Evolutionary conservation across 2,888 invertebrate species (phyloP).

Genomic region (Drosophila recens): DNA sequence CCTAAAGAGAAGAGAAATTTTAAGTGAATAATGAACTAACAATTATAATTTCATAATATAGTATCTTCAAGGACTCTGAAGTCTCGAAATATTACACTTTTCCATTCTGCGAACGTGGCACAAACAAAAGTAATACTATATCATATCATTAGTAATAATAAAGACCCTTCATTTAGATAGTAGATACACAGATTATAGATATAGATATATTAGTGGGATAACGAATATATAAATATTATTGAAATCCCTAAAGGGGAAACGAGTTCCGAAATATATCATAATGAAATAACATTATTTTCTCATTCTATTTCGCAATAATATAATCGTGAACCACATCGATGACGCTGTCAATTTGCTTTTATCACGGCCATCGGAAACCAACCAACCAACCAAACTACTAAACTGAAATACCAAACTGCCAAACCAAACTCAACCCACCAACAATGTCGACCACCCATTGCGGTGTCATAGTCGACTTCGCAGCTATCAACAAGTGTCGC

Average conservation of each 20-base stretch:
- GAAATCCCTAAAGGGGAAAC: background rate
- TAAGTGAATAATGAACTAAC: no score
- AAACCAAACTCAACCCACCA: background rate
- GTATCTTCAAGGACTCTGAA: no score
- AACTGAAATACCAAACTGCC: conserved; percentile 5
- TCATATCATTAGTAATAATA: background rate
- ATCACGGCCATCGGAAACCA: conserved; percentile 8
- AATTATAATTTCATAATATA: no score
- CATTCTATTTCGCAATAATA: conserved; percentile 32
- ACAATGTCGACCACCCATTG: conserved; percentile 11
- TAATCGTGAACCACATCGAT: conserved; percentile 22
- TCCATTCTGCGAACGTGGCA: background rate
- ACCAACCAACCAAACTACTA: conserved; percentile 14
- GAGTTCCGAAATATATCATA: background rate
- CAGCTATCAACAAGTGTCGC: conserved; percentile 82
- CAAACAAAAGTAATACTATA: background rate
- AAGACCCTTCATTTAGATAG: background rate
- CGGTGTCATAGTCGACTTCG: conserved; percentile 77
- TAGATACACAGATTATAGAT: background rate
- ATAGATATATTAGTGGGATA: background rate
- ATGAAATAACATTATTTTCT: conserved; percentile 32
- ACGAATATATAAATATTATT: background rate
- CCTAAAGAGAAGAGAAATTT: no score
- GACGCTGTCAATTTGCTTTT: conserved; percentile 22
- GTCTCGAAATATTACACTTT: no score